These are phyloP conservation scores for Probosciger aterrimus DNA, from an alignment of 2,113 vertebrate species.

Conservation along the genomic window DNA sequence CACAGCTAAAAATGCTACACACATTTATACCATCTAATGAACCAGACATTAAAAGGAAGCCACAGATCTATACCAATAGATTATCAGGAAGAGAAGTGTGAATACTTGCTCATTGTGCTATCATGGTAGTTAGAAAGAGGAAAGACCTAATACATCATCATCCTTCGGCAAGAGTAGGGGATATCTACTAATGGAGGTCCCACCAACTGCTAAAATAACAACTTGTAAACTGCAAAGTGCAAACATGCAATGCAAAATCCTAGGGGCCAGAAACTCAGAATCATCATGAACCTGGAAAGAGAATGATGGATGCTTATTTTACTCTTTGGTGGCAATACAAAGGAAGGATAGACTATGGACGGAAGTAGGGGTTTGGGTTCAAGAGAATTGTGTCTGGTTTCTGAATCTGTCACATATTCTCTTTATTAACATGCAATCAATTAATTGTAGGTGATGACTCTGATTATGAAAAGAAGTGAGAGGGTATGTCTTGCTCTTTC, in stretches of 20 bases:
- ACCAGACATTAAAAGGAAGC: slow-evolving; percentile 65
- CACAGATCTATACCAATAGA: slow-evolving; percentile 71
- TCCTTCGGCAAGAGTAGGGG: background rate
- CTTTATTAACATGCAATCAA: background rate
- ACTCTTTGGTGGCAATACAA: background rate
- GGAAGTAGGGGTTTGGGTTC: background rate
- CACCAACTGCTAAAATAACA: background rate
- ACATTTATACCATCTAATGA: slow-evolving; percentile 61
- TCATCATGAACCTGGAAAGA: background rate
- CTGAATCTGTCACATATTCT: background rate
- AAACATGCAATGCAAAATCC: background rate
- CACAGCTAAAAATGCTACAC: slow-evolving; percentile 52
- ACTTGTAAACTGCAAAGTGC: background rate
- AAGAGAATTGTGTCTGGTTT: background rate
- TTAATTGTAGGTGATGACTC: background rate
- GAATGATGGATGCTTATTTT: background rate
- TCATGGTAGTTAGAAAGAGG: slow-evolving; percentile 8
- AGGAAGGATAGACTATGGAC: background rate
- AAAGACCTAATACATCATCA: slow-evolving; percentile 26
- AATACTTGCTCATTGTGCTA: slow-evolving; percentile 33
- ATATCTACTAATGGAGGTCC: background rate
- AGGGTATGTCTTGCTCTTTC: background rate
- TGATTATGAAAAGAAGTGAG: background rate
- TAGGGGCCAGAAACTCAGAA: background rate
- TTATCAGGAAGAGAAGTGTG: slow-evolving; percentile 65